These are phyloP conservation scores for Drosophila silvestris DNA, from an alignment of 2,888 invertebrate species.

Conservation along the genomic window DNA sequence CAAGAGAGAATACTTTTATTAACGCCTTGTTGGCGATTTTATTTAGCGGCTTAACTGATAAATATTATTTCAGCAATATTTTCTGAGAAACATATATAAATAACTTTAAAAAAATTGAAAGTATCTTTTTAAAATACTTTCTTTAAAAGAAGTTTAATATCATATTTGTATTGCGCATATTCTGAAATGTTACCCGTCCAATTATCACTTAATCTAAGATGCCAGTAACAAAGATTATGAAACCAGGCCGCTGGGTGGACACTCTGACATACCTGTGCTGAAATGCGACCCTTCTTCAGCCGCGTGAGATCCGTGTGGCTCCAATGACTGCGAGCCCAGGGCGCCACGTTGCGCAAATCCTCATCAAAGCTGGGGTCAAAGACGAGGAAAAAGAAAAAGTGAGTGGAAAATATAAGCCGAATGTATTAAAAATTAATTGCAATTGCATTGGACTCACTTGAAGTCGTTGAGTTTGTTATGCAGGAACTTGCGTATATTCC, in stretches of 20 bases:
- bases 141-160: background rate
- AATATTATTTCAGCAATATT: background rate
- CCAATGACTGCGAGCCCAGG: conserved; percentile 91
- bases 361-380: conserved; percentile 87
- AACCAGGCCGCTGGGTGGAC: background rate
- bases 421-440: conserved; percentile 58
- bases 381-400: background rate
- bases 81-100: background rate
- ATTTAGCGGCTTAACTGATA: background rate
- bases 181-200: background rate
- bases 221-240: conserved; percentile 18
- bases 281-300: conserved; percentile 90
- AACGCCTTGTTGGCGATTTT: background rate
- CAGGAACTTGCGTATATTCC: conserved; percentile 95
- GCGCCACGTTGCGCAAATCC: conserved; percentile 89
- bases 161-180: background rate
- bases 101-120: background rate
- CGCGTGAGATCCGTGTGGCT: conserved; percentile 92
- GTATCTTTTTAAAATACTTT: background rate
- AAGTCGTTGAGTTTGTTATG: conserved; percentile 95
- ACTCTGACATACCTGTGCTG: conserved; percentile 92
- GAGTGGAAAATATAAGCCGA: conserved; percentile 16
- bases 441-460: conserved; percentile 85
- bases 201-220: background rate
- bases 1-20: background rate